Conservation (phyloP, 2,113 vertebrate genomes). For the Colistium nudipinnis region DNA sequence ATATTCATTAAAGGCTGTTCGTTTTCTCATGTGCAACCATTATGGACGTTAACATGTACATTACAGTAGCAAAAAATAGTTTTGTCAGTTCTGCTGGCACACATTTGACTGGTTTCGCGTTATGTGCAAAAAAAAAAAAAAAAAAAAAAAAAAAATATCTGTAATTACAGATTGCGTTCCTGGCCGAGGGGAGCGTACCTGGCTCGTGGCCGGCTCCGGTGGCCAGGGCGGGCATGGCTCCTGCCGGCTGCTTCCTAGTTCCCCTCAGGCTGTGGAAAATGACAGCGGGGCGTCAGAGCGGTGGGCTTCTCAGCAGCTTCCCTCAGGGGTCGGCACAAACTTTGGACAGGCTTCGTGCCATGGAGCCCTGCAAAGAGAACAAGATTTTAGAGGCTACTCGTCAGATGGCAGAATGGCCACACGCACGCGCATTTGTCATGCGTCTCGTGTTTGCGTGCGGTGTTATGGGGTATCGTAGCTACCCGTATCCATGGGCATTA, state of each 20-base stretch:
- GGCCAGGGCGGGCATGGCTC: conserved; percentile 76
- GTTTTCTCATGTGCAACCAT: background rate
- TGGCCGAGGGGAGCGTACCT: conserved; percentile 51
- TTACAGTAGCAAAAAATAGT: background rate
- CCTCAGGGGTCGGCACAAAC: conserved; percentile 38
- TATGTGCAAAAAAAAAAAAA: background rate
- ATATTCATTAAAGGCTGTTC: background rate
- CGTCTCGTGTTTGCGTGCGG: conserved; percentile 5
- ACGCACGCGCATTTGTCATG: conserved; percentile 43
- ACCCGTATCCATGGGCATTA: conserved; percentile 24
- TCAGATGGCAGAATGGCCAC: conserved; percentile 29
- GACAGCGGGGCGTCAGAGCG: conserved; percentile 50
- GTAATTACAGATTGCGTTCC: background rate
- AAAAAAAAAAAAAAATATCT: no score
- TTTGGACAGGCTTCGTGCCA: conserved; percentile 61
- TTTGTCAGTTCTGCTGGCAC: background rate
- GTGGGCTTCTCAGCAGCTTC: conserved; percentile 41
- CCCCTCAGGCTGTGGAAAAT: conserved; percentile 62
- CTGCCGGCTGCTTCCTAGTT: conserved; percentile 55
- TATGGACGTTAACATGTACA: background rate
- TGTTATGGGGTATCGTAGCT: conserved; percentile 20
- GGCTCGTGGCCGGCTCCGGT: conserved; percentile 68
- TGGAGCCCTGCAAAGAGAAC: conserved; percentile 66
- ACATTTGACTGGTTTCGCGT: conserved; percentile 4
- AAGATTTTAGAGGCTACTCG: conserved; percentile 55